Evolutionary conservation across 2,888 invertebrate genomes (phyloP).

Genomic region (Neoaliturus tenellus): DNA sequence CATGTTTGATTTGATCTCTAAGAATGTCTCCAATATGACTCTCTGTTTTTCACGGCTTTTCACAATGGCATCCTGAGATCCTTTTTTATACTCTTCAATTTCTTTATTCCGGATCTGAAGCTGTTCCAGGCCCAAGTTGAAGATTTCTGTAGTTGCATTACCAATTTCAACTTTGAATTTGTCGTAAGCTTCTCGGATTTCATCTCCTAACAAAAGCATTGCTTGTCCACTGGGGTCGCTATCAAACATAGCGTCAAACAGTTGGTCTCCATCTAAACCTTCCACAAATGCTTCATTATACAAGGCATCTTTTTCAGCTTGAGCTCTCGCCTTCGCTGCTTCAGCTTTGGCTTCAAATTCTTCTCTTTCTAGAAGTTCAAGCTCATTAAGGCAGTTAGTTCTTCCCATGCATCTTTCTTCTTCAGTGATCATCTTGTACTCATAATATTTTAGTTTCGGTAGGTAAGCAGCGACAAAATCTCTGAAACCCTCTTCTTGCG

Average conservation of each 20-base stretch:
- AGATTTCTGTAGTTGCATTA: conserved; percentile 78
- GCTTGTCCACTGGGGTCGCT: conserved; percentile 80
- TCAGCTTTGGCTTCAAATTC: conserved; percentile 74
- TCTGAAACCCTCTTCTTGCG: conserved; percentile 79
- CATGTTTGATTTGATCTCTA: conserved; percentile 34
- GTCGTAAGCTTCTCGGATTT: conserved; percentile 75
- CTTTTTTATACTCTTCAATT: conserved; percentile 72
- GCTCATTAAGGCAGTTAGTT: conserved; percentile 46
- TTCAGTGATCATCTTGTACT: conserved; percentile 82
- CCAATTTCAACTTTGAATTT: conserved; percentile 77
- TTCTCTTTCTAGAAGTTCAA: conserved; percentile 74
- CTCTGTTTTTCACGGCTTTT: conserved; percentile 32
- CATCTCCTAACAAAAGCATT: conserved; percentile 78
- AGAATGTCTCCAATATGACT: conserved; percentile 52
- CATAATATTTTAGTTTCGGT: conserved; percentile 83
- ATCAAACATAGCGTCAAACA: conserved; percentile 82
- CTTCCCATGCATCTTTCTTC: conserved; percentile 76
- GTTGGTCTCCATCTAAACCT: conserved; percentile 81
- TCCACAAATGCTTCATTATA: conserved; percentile 85
- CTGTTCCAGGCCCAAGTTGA: conserved; percentile 80
- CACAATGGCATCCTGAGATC: conserved; percentile 57
- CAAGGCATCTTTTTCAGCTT: conserved; percentile 77
- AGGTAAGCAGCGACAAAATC: conserved; percentile 83
- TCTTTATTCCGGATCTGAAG: conserved; percentile 80
- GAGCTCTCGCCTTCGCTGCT: conserved; percentile 72